Evolutionary conservation across 2,113 vertebrate species (phyloP), one percentile per base, ranked within the genome.

Genomic region (Tichodroma muraria): DNA sequence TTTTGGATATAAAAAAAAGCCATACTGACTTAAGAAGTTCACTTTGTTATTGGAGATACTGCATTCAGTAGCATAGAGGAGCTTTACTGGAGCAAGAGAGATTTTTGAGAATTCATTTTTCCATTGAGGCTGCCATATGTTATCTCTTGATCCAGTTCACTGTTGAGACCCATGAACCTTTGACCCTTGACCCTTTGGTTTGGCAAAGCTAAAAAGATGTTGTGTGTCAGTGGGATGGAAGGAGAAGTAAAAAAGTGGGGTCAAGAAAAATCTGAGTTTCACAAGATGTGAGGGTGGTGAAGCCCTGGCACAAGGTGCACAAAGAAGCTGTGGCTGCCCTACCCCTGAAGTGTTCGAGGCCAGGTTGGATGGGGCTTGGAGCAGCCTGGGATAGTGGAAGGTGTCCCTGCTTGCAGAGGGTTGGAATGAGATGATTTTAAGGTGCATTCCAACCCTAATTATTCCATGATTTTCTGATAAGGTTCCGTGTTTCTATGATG

Each of bases 51-150:
- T 87, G 30, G 61, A 73, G 30, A 56, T 52, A 12, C 22, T 24
- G 35, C 13, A 23, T 4, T 44, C 2, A 4, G 18, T 24, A 65
- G 15, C 0, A 0, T 5, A 47, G 59, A 40, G 31, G 35, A 63
- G 3, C 0, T 0, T 38, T 49, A 21, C 1, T 73, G 33, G 6
- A 80, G 35, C 4, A 5, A 70, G 15, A 25, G 23, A 56, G 40
- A 28, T 40, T 66, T 37, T n/a, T 84, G 22, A 71, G 21, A 45
- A 64, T 85, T 87, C 4, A 18, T 30, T 84, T 89, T 89, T 64
- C 40, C 35, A 60, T 11, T 30, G 52, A 61, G 47, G 22, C 6
- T 78, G 20, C 37, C 28, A 20, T 40, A 7, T 47, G 19, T 31
- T 54, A 14, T n/a, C 33, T 85, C 20, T 37, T 80, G 44, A 64